These are phyloP conservation scores for Archilochus colubris DNA, from an alignment of 2,113 vertebrate species.

Conservation along the genomic window DNA sequence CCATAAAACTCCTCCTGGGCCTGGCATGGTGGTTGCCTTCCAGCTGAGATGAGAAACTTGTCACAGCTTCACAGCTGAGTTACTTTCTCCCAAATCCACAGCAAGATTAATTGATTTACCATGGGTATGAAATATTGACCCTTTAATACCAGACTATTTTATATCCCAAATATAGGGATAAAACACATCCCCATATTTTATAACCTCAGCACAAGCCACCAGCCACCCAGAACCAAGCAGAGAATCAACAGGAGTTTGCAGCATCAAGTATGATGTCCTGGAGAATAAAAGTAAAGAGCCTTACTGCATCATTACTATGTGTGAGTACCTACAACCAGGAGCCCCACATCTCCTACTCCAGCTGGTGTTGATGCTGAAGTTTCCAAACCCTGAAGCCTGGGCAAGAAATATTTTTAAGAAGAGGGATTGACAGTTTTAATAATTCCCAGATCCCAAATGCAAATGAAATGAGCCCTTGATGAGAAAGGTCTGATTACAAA, in stretches of 20 bases:
- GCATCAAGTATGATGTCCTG: fast-evolving
- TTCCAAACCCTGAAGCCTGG: conserved; percentile 4
- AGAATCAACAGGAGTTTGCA: not conserved
- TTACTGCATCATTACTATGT: fast-evolving
- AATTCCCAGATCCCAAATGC: conserved; percentile 50
- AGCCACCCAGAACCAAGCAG: not conserved
- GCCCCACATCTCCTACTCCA: not conserved
- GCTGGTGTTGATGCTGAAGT: not conserved
- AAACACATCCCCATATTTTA: too few relatives aligned
- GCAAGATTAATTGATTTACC: not conserved
- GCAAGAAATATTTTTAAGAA: not conserved
- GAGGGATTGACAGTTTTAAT: not conserved
- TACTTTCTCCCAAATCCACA: not conserved
- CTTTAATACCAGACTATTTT: not conserved
- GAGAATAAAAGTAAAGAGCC: not conserved
- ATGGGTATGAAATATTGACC: fast-evolving
- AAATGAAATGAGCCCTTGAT: conserved; percentile 48
- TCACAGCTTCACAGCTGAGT: not conserved
- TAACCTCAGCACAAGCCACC: not conserved
- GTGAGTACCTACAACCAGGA: not conserved
- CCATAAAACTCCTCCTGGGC: too few relatives aligned
- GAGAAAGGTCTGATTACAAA: conserved; percentile 71
- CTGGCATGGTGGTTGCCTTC: not conserved
- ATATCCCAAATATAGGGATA: too few relatives aligned
- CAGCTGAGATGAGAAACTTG: not conserved